Evolutionary conservation across 1,140 invertebrate genomes (phyloP).

Genomic region (Solenopsis invicta): DNA sequence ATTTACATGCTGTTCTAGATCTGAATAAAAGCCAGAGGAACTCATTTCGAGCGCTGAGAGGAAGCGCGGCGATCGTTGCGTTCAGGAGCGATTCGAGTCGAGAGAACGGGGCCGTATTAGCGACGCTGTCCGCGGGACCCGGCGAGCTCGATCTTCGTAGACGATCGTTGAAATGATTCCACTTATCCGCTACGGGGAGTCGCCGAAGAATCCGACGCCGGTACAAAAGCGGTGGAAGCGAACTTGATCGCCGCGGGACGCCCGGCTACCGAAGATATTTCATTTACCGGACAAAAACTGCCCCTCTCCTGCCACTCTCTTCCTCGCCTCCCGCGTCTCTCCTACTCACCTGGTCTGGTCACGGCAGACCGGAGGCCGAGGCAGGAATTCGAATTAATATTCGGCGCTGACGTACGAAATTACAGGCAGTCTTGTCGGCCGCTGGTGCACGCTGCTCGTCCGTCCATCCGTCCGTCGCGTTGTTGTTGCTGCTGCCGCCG

Average conservation of each 20-base stretch:
- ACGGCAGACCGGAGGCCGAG: constrained; percentile 59
- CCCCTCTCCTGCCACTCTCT: constrained; percentile 26
- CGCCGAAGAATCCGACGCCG: constrained; percentile 78
- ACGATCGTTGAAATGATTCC: constrained; percentile 82
- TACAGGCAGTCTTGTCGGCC: constrained; percentile 79
- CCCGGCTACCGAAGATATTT: constrained; percentile 85
- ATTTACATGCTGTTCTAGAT: not conserved
- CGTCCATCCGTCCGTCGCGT: constrained; percentile 47
- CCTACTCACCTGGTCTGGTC: constrained; percentile 53
- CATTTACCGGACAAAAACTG: constrained; percentile 84
- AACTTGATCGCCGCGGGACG: constrained; percentile 82
- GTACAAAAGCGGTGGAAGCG: constrained; percentile 83
- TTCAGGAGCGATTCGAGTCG: constrained; percentile 7
- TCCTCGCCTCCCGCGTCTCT: constrained; percentile 15
- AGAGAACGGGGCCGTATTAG: constrained; percentile 64
- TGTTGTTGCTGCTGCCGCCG: constrained; percentile 24
- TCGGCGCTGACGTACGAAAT: constrained; percentile 86
- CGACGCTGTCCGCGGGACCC: constrained; percentile 66
- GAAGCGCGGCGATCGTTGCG: constrained; percentile 9
- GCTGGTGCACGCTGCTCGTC: constrained; percentile 37
- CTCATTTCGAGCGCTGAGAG: constrained; percentile 13
- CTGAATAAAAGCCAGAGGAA: not conserved
- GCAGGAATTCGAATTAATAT: constrained; percentile 87
- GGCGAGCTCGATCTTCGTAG: constrained; percentile 65
- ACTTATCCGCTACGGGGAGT: constrained; percentile 84